These are phyloP conservation scores for Campopleginae sp. DNA, from an alignment of 2,888 invertebrate genomes.

Conservation along the genomic window DNA sequence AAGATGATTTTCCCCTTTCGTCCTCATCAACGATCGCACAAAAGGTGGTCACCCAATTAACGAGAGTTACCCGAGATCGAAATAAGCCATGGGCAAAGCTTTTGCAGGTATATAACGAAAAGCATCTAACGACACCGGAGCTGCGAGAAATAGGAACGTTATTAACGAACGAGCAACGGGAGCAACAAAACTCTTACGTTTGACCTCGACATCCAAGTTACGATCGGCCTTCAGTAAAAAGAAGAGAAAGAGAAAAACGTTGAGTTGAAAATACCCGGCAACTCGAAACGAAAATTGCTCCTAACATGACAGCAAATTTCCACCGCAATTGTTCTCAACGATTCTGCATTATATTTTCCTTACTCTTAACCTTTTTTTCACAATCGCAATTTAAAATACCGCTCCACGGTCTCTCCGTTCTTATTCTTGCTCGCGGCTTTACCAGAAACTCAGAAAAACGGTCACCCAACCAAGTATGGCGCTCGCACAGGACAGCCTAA, in stretches of 20 bases:
- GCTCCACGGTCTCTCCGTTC: too few relatives aligned
- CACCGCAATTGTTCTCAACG: slow-evolving; percentile 7
- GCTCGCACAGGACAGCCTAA: not conserved
- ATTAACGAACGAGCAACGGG: slow-evolving; percentile 52
- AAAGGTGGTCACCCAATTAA: slow-evolving; percentile 57
- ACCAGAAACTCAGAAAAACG: too few relatives aligned
- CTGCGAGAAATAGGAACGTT: slow-evolving; percentile 58
- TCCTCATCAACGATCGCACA: slow-evolving; percentile 23
- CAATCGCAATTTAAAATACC: not conserved
- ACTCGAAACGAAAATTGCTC: slow-evolving; percentile 26
- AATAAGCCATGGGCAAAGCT: slow-evolving; percentile 48
- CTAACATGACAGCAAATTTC: slow-evolving; percentile 16
- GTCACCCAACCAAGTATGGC: not conserved
- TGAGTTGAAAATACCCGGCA: not conserved
- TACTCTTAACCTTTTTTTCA: not conserved
- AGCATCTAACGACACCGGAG: slow-evolving; percentile 36
- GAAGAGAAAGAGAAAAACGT: not conserved
- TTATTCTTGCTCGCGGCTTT: too few relatives aligned
- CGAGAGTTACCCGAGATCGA: slow-evolving; percentile 37
- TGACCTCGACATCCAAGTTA: slow-evolving; percentile 11
- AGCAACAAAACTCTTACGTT: slow-evolving; percentile 49
- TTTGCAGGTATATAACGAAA: not conserved
- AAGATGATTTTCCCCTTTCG: not conserved
- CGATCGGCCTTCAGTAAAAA: not conserved
- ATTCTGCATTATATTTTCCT: not conserved